Percentiles rank a stretch among this genome's conserved stretches.
These are phyloP conservation scores for Napeogenes sylphis DNA, from an alignment of 2,888 invertebrate species.

Conservation along the genomic window DNA sequence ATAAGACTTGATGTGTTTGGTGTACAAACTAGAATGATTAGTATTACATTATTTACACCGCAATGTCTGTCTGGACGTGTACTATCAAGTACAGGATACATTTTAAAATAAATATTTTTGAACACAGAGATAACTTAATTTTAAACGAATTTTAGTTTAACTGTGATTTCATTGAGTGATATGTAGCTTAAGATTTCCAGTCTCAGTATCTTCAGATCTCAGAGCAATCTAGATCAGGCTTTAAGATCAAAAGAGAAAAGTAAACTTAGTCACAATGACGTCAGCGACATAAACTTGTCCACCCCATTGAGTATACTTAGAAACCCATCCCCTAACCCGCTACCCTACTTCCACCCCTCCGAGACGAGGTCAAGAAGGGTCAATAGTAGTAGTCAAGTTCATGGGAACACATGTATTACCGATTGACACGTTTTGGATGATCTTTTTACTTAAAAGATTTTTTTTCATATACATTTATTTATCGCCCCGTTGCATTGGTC, in stretches of 20 bases:
- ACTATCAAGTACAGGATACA: neutral
- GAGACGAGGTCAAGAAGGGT: slow-evolving; percentile 31
- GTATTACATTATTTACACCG: neutral
- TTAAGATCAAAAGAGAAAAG: too few relatives aligned
- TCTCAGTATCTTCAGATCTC: too few relatives aligned
- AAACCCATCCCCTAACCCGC: slow-evolving; percentile 10
- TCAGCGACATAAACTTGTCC: neutral
- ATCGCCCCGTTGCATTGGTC: too few relatives aligned
- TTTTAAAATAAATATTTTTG: neutral
- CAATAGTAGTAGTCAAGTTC: slow-evolving; percentile 31
- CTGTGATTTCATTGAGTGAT: too few relatives aligned
- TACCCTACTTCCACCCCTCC: slow-evolving; percentile 15
- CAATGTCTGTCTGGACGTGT: slow-evolving; percentile 6
- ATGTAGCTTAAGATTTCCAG: too few relatives aligned
- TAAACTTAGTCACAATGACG: neutral
- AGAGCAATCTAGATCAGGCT: too few relatives aligned
- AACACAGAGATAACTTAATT: too few relatives aligned
- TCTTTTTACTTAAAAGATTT: too few relatives aligned
- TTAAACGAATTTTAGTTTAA: too few relatives aligned
- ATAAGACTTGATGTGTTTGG: neutral
- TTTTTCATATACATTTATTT: too few relatives aligned
- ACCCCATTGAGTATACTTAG: neutral
- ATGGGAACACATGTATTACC: slow-evolving; percentile 11
- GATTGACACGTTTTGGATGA: neutral
- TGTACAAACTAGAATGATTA: neutral